Base-by-base conservation (phyloP, 1,140 invertebrate species). In the Plectrocnemia conspersa region DNA sequence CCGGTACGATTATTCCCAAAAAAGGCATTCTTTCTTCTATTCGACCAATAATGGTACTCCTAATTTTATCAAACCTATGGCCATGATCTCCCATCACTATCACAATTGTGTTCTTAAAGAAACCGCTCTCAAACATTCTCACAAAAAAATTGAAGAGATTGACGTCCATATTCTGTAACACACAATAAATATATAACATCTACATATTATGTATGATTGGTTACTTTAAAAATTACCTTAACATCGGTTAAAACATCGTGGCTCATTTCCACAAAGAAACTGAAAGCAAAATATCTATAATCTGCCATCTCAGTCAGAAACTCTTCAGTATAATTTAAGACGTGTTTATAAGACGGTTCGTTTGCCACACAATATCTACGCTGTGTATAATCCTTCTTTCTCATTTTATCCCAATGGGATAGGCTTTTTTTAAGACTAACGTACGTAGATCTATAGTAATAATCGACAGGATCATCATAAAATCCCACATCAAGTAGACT, bases 21-120 rank as follows among this genome's bases (percentile, higher is more conserved):
- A 88, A 86, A 0, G 89, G 89, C 23, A 91, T 66, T 33, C 86
- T 65, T 64, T 90, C 88, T 66, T 92, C 89, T 45, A 89, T 75
- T 70, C 82, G 81, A 0, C 89, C 89, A 18, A 79, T 74, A 58
- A 80, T 80, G 0, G 87, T 89, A 52, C 79, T 69, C 23, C 86
- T 67, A 24, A 91, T 82, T 10, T 71, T 70, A 1, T 88, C 87
- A 68, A 82, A 84, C 78, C 85, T 81, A 62, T 85, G 82, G 4
- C 89, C 88, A 70, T 91, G 88, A 77, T 91, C 89, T 35, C 85
- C 85, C 84, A 90, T 87, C 7, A 91, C 56, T 32, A 91, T 82
- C 2, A 92, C 68, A 50, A 91, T 63, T 0, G 88, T 87, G 61
- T 89, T 82, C 63, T 91, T 84, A 1, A 91, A 73, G 25, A 80